These are phyloP conservation scores for Acrobasis consociella DNA, from an alignment of 2,888 invertebrate species.

Conservation along the genomic window DNA sequence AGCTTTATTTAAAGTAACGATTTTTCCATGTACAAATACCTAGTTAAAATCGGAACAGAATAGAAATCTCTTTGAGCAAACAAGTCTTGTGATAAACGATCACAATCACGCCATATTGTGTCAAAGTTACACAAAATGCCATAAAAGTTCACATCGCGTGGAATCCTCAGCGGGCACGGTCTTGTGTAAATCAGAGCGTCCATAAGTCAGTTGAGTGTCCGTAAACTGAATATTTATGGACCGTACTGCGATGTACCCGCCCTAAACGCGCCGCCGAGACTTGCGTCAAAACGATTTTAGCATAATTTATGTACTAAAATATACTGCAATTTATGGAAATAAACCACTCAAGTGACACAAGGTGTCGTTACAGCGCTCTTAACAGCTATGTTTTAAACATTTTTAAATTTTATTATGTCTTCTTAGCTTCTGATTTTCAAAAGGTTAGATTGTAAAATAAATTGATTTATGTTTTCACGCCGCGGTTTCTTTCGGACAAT, in stretches of 20 bases:
- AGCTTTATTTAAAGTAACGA: too few species aligned
- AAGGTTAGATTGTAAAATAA: background rate
- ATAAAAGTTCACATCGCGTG: slow-evolving; percentile 20
- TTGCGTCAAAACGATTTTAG: slow-evolving; percentile 63
- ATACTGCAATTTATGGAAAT: slow-evolving; percentile 56
- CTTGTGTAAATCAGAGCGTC: slow-evolving; percentile 54
- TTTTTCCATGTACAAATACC: too few species aligned
- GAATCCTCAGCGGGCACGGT: slow-evolving; percentile 26
- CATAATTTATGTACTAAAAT: slow-evolving; percentile 64
- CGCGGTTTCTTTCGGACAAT: too few species aligned
- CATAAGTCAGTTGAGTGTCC: slow-evolving; percentile 56
- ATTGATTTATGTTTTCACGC: too few species aligned
- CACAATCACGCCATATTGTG: slow-evolving; percentile 12
- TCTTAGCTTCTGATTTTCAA: background rate
- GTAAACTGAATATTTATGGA: slow-evolving; percentile 69
- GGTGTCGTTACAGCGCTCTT: slow-evolving; percentile 40
- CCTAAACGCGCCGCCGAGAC: slow-evolving; percentile 54
- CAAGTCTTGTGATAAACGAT: background rate
- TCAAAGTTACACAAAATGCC: slow-evolving; percentile 15
- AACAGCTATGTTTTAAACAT: slow-evolving; percentile 25
- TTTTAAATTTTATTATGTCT: background rate
- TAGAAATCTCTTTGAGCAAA: background rate
- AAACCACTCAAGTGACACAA: slow-evolving; percentile 41
- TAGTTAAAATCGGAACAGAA: background rate
- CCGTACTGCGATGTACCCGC: slow-evolving; percentile 44